Evolutionary conservation across 2,888 invertebrate species (phyloP).

Genomic region (Hymenopus coronatus): DNA sequence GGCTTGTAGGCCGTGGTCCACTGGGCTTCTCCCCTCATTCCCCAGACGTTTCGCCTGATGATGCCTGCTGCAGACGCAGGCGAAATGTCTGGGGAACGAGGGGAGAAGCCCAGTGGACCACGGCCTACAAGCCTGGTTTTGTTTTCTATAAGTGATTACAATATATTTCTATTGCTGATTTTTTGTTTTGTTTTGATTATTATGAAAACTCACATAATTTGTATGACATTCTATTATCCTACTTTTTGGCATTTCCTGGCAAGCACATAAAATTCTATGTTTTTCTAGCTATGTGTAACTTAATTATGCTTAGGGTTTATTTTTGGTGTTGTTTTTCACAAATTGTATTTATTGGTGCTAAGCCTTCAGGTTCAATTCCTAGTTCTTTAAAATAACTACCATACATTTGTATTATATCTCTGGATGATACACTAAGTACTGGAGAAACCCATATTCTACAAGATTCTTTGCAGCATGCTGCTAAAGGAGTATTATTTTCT

Average conservation of each 20-base stretch:
- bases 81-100: too few species aligned
- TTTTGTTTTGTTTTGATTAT: background rate
- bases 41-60: too few species aligned
- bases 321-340: background rate
- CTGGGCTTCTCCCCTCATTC: too few species aligned
- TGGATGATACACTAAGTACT: background rate
- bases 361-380: background rate
- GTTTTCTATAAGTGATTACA: too few species aligned
- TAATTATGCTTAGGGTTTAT: background rate
- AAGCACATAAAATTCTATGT: too few species aligned
- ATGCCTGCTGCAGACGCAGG: too few species aligned
- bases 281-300: background rate
- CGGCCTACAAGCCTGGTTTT: too few species aligned
- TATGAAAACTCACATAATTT: background rate
- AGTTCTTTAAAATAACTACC: background rate
- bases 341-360: background rate
- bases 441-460: background rate
- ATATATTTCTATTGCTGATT: too few species aligned
- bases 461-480: background rate
- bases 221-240: background rate
- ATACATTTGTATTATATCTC: background rate
- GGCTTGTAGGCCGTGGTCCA: too few species aligned
- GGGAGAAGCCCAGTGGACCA: too few species aligned
- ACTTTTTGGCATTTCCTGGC: background rate
- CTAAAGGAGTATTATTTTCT: background rate